Evolutionary conservation across 2,888 invertebrate species (phyloP).

Genomic region (Molorchus minor): DNA sequence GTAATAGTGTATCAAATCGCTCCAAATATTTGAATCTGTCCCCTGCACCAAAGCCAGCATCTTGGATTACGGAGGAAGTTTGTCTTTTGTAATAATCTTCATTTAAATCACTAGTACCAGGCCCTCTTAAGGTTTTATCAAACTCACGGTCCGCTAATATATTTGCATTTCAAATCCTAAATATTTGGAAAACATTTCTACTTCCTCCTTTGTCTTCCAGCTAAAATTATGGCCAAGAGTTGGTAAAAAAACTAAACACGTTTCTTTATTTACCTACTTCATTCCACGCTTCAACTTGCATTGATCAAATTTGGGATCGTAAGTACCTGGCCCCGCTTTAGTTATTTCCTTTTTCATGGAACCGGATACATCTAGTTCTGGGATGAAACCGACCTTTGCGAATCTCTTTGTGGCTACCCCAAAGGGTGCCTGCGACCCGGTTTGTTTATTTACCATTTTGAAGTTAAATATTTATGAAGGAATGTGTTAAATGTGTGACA

Average conservation of each 20-base stretch:
- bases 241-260: no score
- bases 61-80: conserved; percentile 21
- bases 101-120: conserved; percentile 41
- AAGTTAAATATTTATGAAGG: background rate
- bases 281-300: conserved; percentile 40
- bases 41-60: conserved; percentile 42
- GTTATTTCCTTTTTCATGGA: conserved; percentile 42
- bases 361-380: conserved; percentile 44
- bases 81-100: conserved; percentile 34
- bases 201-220: conserved; percentile 44
- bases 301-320: conserved; percentile 31
- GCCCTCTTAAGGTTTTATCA: conserved; percentile 42
- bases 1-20: conserved; percentile 28
- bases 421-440: conserved; percentile 40
- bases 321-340: conserved; percentile 43
- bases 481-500: no score
- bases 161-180: conserved; percentile 41
- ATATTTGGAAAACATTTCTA: conserved; percentile 45
- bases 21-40: conserved; percentile 29
- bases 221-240: conserved; percentile 30
- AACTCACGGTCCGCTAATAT: conserved; percentile 40
- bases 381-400: conserved; percentile 45
- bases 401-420: conserved; percentile 46
- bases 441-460: background rate
- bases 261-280: conserved; percentile 36